A percentile compares a stretch with the other conserved stretches of the same genome.
Conservation (phyloP, 2,888 invertebrate species). For the Caenorhabditis sp. region DNA sequence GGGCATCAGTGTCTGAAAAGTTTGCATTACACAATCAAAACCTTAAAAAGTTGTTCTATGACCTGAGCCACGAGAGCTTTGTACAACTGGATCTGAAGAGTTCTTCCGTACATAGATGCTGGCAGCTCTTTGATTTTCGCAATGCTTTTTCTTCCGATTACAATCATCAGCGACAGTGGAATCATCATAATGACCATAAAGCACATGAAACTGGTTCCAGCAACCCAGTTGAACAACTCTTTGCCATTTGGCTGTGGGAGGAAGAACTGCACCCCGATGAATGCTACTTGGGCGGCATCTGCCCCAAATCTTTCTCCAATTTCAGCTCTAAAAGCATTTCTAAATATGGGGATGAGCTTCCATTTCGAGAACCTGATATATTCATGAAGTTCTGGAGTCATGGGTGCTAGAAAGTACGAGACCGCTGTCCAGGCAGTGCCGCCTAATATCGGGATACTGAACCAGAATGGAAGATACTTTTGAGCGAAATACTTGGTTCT, state of each 20-base stretch:
- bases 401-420: constrained; percentile 22
- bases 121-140: constrained; percentile 19
- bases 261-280: background rate
- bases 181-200: constrained; percentile 5
- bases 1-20: constrained; percentile 39
- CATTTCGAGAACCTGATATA: constrained; percentile 28
- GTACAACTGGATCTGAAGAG: constrained; percentile 42
- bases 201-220: background rate
- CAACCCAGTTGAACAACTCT: background rate
- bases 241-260: background rate
- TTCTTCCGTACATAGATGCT: constrained; percentile 29
- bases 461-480: constrained; percentile 39
- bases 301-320: background rate
- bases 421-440: constrained; percentile 37
- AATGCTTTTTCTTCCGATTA: constrained; percentile 5
- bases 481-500: constrained; percentile 31
- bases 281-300: background rate
- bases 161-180: constrained; percentile 6
- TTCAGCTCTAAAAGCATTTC: background rate
- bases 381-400: constrained; percentile 10
- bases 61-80: constrained; percentile 47
- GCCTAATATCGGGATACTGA: constrained; percentile 20
- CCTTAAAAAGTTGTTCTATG: too few relatives aligned
- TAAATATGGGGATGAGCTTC: too few relatives aligned
- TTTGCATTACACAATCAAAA: too few relatives aligned